Evolutionary conservation across 2,888 invertebrate genomes (phyloP).

Genomic region (Diarsia brunnea): DNA sequence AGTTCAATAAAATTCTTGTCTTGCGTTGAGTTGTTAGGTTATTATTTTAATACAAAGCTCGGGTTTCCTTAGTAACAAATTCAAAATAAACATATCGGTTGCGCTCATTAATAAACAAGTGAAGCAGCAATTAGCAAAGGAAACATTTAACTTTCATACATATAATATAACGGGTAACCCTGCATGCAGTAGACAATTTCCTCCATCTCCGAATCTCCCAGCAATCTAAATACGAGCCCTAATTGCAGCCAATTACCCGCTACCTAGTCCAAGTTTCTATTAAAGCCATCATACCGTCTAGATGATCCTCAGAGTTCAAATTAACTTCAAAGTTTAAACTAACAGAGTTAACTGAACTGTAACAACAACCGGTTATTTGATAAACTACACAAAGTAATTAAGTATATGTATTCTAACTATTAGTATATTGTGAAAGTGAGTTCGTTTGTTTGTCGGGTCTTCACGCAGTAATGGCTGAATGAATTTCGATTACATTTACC

Average conservation of each 20-base stretch:
- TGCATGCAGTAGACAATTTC: background rate
- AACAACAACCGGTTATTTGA: slow-evolving; percentile 42
- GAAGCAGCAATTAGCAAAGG: background rate
- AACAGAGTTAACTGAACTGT: slow-evolving; percentile 38
- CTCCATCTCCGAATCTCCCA: background rate
- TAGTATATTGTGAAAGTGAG: background rate
- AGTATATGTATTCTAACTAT: background rate
- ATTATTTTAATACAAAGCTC: too few species aligned
- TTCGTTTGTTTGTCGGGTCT: background rate
- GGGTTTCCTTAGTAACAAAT: too few species aligned
- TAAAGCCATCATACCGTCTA: slow-evolving; percentile 33
- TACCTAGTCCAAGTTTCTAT: slow-evolving; percentile 16
- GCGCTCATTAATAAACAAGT: too few species aligned
- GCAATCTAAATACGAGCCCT: slow-evolving; percentile 2
- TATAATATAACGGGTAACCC: background rate
- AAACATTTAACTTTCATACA: background rate
- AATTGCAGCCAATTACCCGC: slow-evolving; percentile 29
- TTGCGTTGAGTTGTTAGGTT: too few species aligned
- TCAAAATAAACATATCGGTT: too few species aligned
- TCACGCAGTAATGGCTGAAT: background rate
- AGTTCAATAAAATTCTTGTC: too few species aligned
- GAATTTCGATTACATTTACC: too few species aligned
- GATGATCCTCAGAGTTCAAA: slow-evolving; percentile 43
- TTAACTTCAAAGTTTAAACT: slow-evolving; percentile 49
- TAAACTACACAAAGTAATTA: slow-evolving; percentile 24